phyloP scores from a whole-genome alignment of 2,113 vertebrate species.

The Myrmecophaga tridactyla region DNA sequence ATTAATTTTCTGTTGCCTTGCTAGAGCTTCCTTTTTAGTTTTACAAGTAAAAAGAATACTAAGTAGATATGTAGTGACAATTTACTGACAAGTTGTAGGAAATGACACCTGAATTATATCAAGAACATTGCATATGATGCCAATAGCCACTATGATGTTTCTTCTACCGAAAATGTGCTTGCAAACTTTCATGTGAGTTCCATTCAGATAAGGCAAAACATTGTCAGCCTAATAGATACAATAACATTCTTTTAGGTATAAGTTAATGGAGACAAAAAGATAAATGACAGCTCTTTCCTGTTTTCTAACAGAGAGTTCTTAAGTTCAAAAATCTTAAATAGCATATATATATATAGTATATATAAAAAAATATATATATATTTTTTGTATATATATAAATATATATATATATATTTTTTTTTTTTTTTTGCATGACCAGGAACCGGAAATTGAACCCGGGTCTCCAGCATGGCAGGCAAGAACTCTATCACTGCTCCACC shows the following conservation, averaged over 20 bases:
- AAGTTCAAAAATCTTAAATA: too few species aligned
- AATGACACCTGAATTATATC: background rate
- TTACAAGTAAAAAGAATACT: conserved; percentile 19
- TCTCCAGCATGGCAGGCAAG: too few species aligned
- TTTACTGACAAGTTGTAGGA: background rate
- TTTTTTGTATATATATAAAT: too few species aligned
- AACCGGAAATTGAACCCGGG: too few species aligned
- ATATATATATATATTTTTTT: too few species aligned
- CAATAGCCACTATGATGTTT: background rate
- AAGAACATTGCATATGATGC: background rate
- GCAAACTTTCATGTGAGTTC: background rate
- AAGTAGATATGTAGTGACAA: background rate
- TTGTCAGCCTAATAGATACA: background rate
- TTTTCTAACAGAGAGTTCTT: background rate
- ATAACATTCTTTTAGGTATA: background rate
- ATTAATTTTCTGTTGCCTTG: background rate
- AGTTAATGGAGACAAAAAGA: conserved; percentile 9
- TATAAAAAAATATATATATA: too few species aligned
- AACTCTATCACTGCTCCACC: too few species aligned
- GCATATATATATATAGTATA: too few species aligned
- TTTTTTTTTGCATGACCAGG: too few species aligned
- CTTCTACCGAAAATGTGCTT: background rate
- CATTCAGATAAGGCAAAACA: background rate
- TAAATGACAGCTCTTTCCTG: background rate
- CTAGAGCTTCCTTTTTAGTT: background rate